Evolutionary conservation across 2,797 vertebrate genomes (phyloP).

Genomic region (Phaenicophaeus curvirostris): DNA sequence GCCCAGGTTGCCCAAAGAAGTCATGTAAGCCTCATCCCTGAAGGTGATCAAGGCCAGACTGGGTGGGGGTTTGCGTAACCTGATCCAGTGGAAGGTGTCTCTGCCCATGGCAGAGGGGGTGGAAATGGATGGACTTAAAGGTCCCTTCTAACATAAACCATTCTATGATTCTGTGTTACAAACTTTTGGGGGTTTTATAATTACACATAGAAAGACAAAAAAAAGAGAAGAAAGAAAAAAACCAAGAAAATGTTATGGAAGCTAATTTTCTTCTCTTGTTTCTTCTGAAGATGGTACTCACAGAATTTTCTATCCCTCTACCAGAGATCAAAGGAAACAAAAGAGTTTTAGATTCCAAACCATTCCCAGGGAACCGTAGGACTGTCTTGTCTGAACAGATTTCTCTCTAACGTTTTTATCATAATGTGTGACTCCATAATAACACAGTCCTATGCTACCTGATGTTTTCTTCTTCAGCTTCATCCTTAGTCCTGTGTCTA

Average conservation of each 20-base stretch:
- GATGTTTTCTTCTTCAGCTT: not conserved
- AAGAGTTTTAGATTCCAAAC: not conserved
- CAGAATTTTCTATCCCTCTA: not conserved
- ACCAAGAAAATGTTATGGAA: not conserved
- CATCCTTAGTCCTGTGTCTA: not conserved
- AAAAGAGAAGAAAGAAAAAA: too few species aligned
- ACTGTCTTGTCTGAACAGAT: not conserved
- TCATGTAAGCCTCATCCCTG: too few species aligned
- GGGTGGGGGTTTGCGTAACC: too few species aligned
- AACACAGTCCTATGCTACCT: rapidly evolving
- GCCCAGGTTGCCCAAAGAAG: too few species aligned
- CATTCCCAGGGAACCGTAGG: not conserved
- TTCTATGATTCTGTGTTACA: not conserved
- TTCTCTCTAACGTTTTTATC: not conserved
- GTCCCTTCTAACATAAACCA: too few species aligned
- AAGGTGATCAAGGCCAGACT: too few species aligned
- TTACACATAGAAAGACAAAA: not conserved
- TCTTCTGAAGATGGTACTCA: not conserved
- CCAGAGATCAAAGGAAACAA: not conserved
- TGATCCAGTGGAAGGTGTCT: too few species aligned
- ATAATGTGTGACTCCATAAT: not conserved
- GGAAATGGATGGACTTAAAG: too few species aligned
- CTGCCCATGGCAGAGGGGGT: too few species aligned
- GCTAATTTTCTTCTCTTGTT: not conserved
- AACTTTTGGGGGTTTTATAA: not conserved